A percentile compares a stretch with the other conserved stretches of the same genome.
Evolutionary conservation across 2,113 vertebrate genomes (phyloP).

Genomic region (Myotis lucifugus): DNA sequence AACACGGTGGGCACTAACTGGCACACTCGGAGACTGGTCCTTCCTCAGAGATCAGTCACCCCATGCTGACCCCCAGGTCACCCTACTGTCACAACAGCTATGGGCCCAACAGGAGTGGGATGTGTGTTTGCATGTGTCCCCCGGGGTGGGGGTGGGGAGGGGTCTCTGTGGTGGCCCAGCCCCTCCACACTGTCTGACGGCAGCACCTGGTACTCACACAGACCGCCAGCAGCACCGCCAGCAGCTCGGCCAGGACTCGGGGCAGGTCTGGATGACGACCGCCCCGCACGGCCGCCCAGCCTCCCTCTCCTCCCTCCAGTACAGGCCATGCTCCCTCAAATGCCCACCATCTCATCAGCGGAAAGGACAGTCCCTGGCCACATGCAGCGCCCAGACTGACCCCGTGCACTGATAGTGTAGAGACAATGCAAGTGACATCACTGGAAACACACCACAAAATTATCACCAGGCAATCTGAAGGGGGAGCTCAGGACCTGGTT

Average conservation of each 20-base stretch:
- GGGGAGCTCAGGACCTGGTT: neutral
- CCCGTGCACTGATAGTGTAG: neutral
- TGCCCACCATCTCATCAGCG: neutral
- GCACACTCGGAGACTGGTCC: neutral
- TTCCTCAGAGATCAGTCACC: neutral
- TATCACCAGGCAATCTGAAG: accelerated
- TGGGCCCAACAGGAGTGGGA: neutral
- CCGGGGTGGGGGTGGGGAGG: no score
- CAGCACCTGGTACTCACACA: neutral
- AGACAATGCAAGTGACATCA: neutral
- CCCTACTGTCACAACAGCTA: neutral
- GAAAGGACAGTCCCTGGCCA: neutral
- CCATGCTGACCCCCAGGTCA: neutral
- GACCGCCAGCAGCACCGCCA: neutral
- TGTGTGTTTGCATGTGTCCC: no score
- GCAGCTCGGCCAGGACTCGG: neutral
- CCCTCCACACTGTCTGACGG: neutral
- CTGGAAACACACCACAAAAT: neutral
- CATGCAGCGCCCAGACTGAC: neutral
- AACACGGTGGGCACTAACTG: neutral
- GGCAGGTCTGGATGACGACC: neutral
- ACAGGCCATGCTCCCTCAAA: neutral
- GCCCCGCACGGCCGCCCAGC: neutral
- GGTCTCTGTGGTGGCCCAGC: neutral
- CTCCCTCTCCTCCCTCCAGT: neutral